Percentiles rank a stretch among this genome's conserved stretches.
Evolutionary conservation across 2,888 invertebrate species (phyloP).

Genomic region (Gymnosoma rotundatum): DNA sequence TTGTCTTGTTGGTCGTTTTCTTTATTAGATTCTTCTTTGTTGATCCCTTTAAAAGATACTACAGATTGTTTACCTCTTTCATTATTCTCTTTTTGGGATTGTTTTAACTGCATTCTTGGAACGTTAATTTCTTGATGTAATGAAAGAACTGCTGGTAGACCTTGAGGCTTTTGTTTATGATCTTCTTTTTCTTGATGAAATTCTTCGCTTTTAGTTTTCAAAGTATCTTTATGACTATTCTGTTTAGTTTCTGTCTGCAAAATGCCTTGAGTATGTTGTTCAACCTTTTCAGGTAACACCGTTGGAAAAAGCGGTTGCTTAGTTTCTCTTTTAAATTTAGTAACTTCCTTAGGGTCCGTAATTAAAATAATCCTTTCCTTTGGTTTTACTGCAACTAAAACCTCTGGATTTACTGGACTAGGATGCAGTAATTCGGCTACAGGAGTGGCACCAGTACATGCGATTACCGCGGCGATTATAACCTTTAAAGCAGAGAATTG

Average conservation of each 20-base stretch:
- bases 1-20: neutral
- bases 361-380: conserved; percentile 73
- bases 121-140: neutral
- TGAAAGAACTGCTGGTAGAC: neutral
- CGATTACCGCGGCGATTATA: conserved; percentile 74
- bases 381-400: conserved; percentile 76
- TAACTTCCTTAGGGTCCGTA: conserved; percentile 71
- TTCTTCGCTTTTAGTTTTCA: neutral
- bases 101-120: neutral
- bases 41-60: neutral
- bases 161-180: neutral
- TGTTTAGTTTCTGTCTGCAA: neutral
- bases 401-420: conserved; percentile 78
- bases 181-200: neutral
- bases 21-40: neutral
- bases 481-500: conserved; percentile 69
- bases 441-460: conserved; percentile 75
- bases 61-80: neutral
- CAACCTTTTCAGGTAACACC: conserved; percentile 4
- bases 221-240: neutral
- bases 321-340: conserved; percentile 69
- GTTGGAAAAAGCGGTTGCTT: conserved; percentile 54
- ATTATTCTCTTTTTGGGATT: neutral
- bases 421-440: conserved; percentile 62
- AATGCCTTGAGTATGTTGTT: neutral